Evolutionary conservation across 2,888 invertebrate species (phyloP).

Genomic region (Ctenicera cuprea): DNA sequence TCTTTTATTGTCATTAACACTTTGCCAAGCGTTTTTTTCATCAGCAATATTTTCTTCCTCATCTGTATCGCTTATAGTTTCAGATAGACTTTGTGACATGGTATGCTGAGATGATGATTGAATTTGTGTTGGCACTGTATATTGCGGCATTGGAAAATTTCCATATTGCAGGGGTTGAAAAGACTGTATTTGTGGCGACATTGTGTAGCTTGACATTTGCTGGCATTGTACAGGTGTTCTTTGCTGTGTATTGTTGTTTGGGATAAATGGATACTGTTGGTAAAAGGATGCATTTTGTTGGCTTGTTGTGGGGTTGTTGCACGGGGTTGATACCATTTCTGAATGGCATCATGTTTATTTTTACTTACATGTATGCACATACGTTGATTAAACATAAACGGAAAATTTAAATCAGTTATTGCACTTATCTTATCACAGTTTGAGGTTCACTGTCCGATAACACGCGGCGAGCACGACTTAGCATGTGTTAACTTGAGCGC

Average conservation of each 20-base stretch:
- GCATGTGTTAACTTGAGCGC: too few relatives aligned
- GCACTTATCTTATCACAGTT: too few relatives aligned
- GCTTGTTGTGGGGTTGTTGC: too few relatives aligned
- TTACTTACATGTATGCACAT: too few relatives aligned
- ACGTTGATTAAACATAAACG: too few relatives aligned
- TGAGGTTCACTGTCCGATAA: too few relatives aligned
- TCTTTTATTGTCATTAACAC: not conserved
- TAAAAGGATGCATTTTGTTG: too few relatives aligned
- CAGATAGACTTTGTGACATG: not conserved
- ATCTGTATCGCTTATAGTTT: not conserved
- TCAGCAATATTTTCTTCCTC: not conserved
- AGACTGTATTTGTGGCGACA: too few relatives aligned
- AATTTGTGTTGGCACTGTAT: not conserved
- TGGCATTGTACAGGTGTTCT: not conserved
- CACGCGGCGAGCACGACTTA: too few relatives aligned
- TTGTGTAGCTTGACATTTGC: not conserved
- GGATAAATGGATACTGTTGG: not conserved
- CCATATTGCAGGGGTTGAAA: not conserved
- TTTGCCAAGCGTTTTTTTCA: not conserved
- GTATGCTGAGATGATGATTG: not conserved
- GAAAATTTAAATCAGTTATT: too few relatives aligned
- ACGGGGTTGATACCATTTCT: too few relatives aligned
- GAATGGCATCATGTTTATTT: too few relatives aligned
- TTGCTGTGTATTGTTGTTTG: not conserved
- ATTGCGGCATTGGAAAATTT: not conserved